These are phyloP conservation scores for Ancistrus triradiatus DNA, from an alignment of 2,113 vertebrate genomes.

Conservation along the genomic window DNA sequence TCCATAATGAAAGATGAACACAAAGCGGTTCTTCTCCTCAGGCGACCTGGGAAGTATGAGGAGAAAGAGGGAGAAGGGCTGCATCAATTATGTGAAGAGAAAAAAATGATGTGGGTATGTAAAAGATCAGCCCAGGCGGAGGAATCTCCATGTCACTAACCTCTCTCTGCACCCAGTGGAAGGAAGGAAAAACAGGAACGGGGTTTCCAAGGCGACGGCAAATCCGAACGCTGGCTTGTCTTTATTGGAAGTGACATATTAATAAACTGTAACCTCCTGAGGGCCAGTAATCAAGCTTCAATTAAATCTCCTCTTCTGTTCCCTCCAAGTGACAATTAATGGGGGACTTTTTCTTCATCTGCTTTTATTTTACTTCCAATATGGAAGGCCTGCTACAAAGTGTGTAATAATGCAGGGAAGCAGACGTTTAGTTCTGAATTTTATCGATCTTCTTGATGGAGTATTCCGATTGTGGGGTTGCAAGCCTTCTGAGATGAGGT, in stretches of 20 bases:
- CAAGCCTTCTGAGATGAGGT: background rate
- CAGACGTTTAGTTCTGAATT: conserved; percentile 33
- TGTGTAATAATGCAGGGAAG: conserved; percentile 49
- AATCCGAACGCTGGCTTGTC: conserved; percentile 55
- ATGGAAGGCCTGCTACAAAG: background rate
- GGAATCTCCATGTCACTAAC: conserved; percentile 48
- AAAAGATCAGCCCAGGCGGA: conserved; percentile 37
- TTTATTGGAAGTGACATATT: conserved; percentile 72
- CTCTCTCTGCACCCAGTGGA: conserved; percentile 51
- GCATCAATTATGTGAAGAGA: conserved; percentile 18
- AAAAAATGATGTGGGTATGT: conserved; percentile 18
- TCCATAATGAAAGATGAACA: conserved; percentile 37
- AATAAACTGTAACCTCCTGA: conserved; percentile 64
- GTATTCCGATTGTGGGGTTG: conserved; percentile 1
- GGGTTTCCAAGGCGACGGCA: conserved; percentile 62
- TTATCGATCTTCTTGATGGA: conserved; percentile 42
- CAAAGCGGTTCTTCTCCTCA: conserved; percentile 32
- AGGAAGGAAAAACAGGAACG: conserved; percentile 40
- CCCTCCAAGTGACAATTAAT: conserved; percentile 17
- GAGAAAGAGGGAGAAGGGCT: background rate
- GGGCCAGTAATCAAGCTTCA: conserved; percentile 62
- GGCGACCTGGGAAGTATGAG: conserved; percentile 14
- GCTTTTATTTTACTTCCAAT: conserved; percentile 2
- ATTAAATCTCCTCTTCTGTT: conserved; percentile 49
- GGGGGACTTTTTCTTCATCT: background rate